These are phyloP conservation scores for Plectrocnemia conspersa DNA, from an alignment of 1,140 invertebrate species.

Conservation along the genomic window DNA sequence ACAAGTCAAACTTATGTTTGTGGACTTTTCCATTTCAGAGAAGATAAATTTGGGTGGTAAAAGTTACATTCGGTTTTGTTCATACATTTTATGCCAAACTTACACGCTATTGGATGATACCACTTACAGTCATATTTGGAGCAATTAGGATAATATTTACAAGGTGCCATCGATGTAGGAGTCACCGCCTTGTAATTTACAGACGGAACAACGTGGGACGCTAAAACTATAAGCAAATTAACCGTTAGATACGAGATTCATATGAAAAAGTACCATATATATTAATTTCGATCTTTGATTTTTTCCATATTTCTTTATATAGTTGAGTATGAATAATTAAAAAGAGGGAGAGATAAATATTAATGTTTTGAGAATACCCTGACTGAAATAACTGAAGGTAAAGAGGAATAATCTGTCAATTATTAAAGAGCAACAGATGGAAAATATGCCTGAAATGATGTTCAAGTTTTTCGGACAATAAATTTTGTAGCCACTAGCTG, in stretches of 20 bases:
- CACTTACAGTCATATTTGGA: conserved; percentile 56
- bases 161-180: conserved; percentile 43
- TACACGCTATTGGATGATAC: conserved; percentile 60
- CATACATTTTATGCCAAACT: conserved; percentile 58
- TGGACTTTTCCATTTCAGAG: conserved; percentile 44
- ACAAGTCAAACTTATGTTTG: too few relatives aligned
- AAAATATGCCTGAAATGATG: too few relatives aligned
- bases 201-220: conserved; percentile 61
- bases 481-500: too few relatives aligned
- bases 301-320: neutral
- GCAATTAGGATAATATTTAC: conserved; percentile 60
- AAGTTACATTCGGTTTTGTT: conserved; percentile 60
- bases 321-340: neutral
- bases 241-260: neutral
- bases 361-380: neutral
- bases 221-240: conserved; percentile 38
- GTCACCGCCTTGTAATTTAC: conserved; percentile 56
- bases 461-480: too few relatives aligned
- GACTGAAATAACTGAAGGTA: neutral
- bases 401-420: neutral
- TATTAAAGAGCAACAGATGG: neutral
- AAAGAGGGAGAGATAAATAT: neutral
- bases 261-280: neutral
- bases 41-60: conserved; percentile 53
- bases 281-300: neutral